Conservation (phyloP, 2,888 invertebrate genomes). For the Luperina testacea region DNA sequence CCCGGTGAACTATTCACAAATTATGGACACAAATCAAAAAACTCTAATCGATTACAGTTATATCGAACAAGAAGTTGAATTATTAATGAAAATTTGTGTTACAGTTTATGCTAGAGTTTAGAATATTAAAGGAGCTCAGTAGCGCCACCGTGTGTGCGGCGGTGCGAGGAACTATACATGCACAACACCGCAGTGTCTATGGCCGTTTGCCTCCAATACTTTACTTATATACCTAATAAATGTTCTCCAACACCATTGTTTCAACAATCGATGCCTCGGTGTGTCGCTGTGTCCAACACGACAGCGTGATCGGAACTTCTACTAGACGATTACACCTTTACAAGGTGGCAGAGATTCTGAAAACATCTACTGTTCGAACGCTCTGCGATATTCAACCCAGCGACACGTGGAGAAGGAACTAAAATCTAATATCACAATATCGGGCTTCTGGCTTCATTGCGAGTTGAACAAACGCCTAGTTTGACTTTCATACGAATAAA, state of each 20-base stretch:
- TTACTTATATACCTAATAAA: constrained; percentile 87
- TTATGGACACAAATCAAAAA: constrained; percentile 82
- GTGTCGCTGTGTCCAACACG: constrained; percentile 77
- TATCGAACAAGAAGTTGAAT: constrained; percentile 83
- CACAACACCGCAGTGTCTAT: constrained; percentile 89
- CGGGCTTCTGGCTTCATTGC: constrained; percentile 86
- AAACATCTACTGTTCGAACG: constrained; percentile 69
- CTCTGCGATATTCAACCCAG: constrained; percentile 78
- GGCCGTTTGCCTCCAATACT: constrained; percentile 87
- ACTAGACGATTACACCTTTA: constrained; percentile 73
- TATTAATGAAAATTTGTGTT: constrained; percentile 84
- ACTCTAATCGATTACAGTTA: constrained; percentile 82
- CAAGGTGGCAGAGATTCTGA: constrained; percentile 79
- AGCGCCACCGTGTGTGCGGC: constrained; percentile 87
- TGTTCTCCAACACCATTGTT: constrained; percentile 86
- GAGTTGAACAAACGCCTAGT: constrained; percentile 82
- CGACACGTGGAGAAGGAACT: constrained; percentile 87
- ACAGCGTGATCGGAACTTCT: constrained; percentile 67
- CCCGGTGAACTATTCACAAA: constrained; percentile 83
- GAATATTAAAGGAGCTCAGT: constrained; percentile 88
- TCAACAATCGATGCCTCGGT: constrained; percentile 80
- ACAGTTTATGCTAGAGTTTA: constrained; percentile 89
- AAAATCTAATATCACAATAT: constrained; percentile 90
- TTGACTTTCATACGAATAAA: constrained; percentile 70
- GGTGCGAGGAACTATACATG: constrained; percentile 90